Evolutionary conservation across 2,797 vertebrate genomes (phyloP).

Genomic region (Aselliscus stoliczkanus): DNA sequence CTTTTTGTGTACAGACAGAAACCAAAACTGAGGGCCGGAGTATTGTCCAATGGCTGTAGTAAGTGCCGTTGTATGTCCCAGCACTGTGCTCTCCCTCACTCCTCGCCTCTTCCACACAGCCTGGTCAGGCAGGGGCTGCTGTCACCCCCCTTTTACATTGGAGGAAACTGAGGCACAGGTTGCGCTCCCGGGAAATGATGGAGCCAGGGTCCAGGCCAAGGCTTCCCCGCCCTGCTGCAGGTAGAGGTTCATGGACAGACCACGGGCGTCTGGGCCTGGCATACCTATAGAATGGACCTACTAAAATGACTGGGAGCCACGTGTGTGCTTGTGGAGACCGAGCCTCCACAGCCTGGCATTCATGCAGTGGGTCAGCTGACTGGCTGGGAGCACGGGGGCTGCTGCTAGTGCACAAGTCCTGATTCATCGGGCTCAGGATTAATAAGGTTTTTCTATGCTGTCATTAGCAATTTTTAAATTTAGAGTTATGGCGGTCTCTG

Average conservation of each 20-base stretch:
- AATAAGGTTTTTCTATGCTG: neutral
- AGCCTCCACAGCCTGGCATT: neutral
- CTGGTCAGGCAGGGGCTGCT: neutral
- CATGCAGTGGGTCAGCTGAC: neutral
- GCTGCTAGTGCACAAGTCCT: neutral
- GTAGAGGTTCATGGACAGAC: neutral
- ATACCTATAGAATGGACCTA: neutral
- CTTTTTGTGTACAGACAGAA: neutral
- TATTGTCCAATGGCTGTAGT: neutral
- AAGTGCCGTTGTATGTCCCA: rapidly evolving
- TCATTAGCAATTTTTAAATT: neutral
- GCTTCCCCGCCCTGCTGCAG: neutral
- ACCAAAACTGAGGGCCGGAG: neutral
- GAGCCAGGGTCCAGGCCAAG: neutral
- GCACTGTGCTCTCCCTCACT: neutral
- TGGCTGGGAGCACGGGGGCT: neutral
- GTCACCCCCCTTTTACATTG: neutral
- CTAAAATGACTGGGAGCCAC: neutral
- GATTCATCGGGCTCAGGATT: neutral
- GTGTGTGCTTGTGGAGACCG: neutral
- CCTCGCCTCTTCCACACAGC: neutral
- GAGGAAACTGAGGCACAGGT: neutral
- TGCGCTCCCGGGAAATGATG: neutral
- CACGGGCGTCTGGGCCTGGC: neutral
- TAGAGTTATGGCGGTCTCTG: neutral